Conservation (phyloP, 2,113 vertebrate genomes). For the Petroica traversi region DNA sequence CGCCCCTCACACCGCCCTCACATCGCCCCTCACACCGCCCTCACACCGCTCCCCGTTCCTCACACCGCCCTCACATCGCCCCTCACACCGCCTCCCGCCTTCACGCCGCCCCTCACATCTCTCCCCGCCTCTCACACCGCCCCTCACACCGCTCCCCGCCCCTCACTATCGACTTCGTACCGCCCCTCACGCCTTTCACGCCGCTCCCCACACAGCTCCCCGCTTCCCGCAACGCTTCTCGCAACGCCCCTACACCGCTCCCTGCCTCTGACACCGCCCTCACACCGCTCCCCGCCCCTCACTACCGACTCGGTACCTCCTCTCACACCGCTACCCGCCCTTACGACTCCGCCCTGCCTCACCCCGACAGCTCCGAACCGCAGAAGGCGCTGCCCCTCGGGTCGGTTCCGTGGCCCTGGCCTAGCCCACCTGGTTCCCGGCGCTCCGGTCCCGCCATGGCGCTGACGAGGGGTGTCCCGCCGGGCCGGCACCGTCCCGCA, state of each 20-base stretch:
- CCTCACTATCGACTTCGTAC: too few relatives aligned
- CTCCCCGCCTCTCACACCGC: background rate
- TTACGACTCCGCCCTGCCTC: background rate
- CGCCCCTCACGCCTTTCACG: too few relatives aligned
- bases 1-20: too few relatives aligned
- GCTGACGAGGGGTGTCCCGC: background rate
- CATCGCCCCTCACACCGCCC: background rate
- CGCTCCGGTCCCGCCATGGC: background rate
- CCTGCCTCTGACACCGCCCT: background rate
- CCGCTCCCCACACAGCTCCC: too few relatives aligned
- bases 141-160: too few relatives aligned
- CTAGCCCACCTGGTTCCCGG: background rate
- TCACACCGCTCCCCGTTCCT: background rate
- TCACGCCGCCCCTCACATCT: background rate
- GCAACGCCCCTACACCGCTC: background rate
- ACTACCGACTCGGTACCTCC: too few relatives aligned
- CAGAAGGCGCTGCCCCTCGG: accelerated
- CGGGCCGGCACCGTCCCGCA: background rate
- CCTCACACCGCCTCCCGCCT: too few relatives aligned
- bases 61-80: background rate
- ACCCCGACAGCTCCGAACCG: accelerated
- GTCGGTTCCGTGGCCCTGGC: accelerated
- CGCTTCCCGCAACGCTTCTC: background rate
- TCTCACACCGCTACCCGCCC: background rate
- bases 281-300: background rate